Evolutionary conservation across 1,140 invertebrate species (phyloP).

Genomic region (Sitobion miscanthi): DNA sequence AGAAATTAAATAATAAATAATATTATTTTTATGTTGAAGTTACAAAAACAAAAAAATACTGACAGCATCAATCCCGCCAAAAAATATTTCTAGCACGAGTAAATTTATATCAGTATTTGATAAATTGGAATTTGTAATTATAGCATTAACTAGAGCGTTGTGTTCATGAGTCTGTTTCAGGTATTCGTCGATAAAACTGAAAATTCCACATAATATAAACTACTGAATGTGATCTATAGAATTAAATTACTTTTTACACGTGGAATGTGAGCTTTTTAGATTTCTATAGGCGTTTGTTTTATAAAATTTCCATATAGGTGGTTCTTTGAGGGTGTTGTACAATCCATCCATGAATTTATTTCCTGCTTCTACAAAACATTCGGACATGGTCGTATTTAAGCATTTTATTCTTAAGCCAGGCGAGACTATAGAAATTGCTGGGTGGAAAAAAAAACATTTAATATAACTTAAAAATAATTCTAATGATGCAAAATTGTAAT

Average conservation of each 20-base stretch:
- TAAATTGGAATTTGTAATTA: constrained; percentile 61
- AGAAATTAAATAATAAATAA: constrained; percentile 58
- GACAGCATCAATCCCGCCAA: constrained; percentile 63
- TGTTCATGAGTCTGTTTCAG: constrained; percentile 54
- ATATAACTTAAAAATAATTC: background rate
- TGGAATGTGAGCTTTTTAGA: constrained; percentile 61
- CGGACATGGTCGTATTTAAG: constrained; percentile 56
- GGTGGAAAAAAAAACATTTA: constrained; percentile 52
- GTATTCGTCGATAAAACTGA: constrained; percentile 58
- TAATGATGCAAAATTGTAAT: background rate
- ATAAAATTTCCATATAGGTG: constrained; percentile 62
- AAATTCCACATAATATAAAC: constrained; percentile 26
- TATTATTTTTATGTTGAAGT: background rate
- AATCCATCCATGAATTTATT: constrained; percentile 63
- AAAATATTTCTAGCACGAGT: constrained; percentile 62
- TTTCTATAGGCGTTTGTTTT: constrained; percentile 62
- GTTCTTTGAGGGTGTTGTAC: constrained; percentile 62
- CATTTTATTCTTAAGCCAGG: constrained; percentile 60
- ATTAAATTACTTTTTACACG: constrained; percentile 59
- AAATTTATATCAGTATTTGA: constrained; percentile 61
- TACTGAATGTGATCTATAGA: constrained; percentile 15
- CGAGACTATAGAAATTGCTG: constrained; percentile 62
- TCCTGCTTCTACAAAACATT: constrained; percentile 61
- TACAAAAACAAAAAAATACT: background rate
- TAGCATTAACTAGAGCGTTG: constrained; percentile 60